phyloP scores from a whole-genome alignment of 2,797 vertebrate species.

The Enteromius anoplus region DNA sequence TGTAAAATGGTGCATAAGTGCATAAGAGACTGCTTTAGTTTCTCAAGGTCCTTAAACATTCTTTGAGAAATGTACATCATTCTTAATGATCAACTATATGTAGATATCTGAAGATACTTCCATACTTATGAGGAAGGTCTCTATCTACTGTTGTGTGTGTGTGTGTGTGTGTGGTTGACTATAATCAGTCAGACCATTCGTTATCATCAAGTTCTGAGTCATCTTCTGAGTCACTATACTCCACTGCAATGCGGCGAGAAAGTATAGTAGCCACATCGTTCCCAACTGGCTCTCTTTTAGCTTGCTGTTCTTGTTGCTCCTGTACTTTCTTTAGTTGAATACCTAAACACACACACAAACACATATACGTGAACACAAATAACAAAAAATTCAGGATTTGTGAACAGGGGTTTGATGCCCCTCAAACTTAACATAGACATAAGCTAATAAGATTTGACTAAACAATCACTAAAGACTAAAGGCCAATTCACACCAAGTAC shows the following conservation, averaged over 20 bases:
- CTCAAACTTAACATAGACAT: not conserved
- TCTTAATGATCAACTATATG: slow-evolving; percentile 2
- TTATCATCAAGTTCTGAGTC: slow-evolving; percentile 94
- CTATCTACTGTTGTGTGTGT: not conserved
- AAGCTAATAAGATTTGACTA: not conserved
- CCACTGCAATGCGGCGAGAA: slow-evolving; percentile 94
- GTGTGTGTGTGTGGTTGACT: slow-evolving; percentile 3
- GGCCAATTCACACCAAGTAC: too few species aligned
- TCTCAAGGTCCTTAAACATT: not conserved
- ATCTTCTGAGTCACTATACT: slow-evolving; percentile 93
- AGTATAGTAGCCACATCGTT: slow-evolving; percentile 95
- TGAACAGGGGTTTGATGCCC: not conserved
- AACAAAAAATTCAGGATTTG: not conserved
- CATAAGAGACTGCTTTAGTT: not conserved
- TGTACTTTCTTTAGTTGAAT: slow-evolving; percentile 96
- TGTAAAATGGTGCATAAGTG: not conserved
- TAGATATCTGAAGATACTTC: not conserved
- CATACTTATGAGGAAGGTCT: not conserved
- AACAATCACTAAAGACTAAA: not conserved
- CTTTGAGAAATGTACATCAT: not conserved
- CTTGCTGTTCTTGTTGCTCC: slow-evolving; percentile 92
- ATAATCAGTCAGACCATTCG: slow-evolving; percentile 89
- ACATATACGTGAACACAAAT: slow-evolving; percentile 12
- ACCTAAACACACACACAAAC: slow-evolving; percentile 72
- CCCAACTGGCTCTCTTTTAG: slow-evolving; percentile 87